Conservation (phyloP, 1,140 invertebrate genomes). For the Tetragonula clypearis region DNA sequence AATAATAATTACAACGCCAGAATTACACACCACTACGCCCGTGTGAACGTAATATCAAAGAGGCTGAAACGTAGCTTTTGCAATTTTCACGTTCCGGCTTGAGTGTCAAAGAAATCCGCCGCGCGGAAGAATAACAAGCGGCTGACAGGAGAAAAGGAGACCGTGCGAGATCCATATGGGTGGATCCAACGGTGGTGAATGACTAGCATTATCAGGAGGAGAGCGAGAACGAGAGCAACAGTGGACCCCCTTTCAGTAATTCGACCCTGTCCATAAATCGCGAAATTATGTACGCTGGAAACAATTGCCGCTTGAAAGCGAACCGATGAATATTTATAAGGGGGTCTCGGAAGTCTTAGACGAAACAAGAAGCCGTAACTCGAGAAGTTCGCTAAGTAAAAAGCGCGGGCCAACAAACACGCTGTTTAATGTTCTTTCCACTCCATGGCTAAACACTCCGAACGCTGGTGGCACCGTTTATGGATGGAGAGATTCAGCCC, state of each 20-base stretch:
- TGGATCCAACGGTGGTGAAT: slow-evolving; percentile 16
- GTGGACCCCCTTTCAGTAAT: slow-evolving; percentile 51
- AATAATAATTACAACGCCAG: not conserved
- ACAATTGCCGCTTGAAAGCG: slow-evolving; percentile 45
- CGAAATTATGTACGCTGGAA: slow-evolving; percentile 44
- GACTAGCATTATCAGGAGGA: slow-evolving; percentile 26
- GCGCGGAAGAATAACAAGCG: not conserved
- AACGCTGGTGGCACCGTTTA: not conserved
- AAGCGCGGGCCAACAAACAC: slow-evolving; percentile 14
- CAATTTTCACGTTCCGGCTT: not conserved
- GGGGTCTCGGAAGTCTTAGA: slow-evolving; percentile 32
- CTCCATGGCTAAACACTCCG: not conserved
- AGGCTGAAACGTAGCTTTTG: not conserved
- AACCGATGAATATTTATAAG: slow-evolving; percentile 45
- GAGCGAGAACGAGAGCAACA: slow-evolving; percentile 1
- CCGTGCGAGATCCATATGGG: not conserved
- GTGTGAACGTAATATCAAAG: not conserved
- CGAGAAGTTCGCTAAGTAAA: slow-evolving; percentile 25
- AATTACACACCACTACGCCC: not conserved
- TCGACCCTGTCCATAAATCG: slow-evolving; percentile 46
- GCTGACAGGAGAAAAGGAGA: not conserved
- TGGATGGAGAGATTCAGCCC: not conserved
- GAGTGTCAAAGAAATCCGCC: not conserved
- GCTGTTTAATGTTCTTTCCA: slow-evolving; percentile 6
- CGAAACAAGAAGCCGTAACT: slow-evolving; percentile 41